Base-by-base conservation (phyloP, 2,797 vertebrate species). In the Neostethus bicornis region DNA sequence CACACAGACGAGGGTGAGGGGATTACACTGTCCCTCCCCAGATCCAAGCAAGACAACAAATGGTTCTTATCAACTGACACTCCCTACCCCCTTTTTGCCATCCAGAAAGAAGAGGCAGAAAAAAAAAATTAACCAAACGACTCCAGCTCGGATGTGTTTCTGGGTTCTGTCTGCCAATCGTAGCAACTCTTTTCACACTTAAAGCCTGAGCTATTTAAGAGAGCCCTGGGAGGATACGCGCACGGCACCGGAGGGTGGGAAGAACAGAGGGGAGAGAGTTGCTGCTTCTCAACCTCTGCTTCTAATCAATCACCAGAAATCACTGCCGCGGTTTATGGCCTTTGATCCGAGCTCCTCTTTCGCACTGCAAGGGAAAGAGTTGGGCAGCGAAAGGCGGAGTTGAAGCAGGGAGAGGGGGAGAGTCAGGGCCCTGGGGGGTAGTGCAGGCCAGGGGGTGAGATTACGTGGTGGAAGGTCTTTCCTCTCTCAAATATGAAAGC, bases 321-420 rank as follows among this genome's bases (percentile, higher is more conserved):
- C 92, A 92, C 91, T 93, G 93, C 92, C 91, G 90, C 92, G 90
- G 92, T 85, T 86, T 90, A 87, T 80, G 87, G 90, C 87, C 93
- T 96, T 96, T 97, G 95, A 96, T 95, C 94, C 90, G 76, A 79
- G 91, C 88, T 95, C 93, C 85, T 91, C 93, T 95, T 96, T 95
- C 91, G 89, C 91, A 86, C 90, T 70, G 73, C 25, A 55, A 85
- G 79, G 66, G 81, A 84, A 75, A 82, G 72, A 63, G 71, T 39
- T 14, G 62, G 58, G 60, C 17, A 16, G 66, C 41, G 23, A 62
- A 39, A 59, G 19, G 49, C n/a, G 63, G 57, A 49, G 60, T 61
- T 45, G 50, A 66, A 44, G 53, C 26, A 57, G 66, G 55, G 51
- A 64, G 51, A 77, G 73, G 77, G 75, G 66, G 77, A 74, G 73